phyloP scores from a whole-genome alignment of 2,888 invertebrate species.

The Stenotaenia linearis region DNA sequence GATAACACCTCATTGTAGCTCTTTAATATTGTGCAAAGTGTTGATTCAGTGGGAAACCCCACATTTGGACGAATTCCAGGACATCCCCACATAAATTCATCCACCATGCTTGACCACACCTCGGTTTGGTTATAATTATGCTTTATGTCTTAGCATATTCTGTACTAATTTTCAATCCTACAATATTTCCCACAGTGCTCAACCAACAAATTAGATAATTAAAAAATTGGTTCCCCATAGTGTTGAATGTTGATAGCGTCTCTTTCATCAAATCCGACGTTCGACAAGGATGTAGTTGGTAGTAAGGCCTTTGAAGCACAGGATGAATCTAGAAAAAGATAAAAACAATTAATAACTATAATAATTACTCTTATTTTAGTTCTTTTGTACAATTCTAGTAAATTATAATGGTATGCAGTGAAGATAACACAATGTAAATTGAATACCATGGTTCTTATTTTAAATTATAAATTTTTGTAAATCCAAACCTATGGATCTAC shows the following conservation, averaged over 20 bases:
- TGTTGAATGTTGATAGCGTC: not conserved
- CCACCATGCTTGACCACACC: too few species aligned
- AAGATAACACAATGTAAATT: too few species aligned
- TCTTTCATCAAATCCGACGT: not conserved
- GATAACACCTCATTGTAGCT: too few species aligned
- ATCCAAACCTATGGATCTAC: too few species aligned
- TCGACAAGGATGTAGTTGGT: not conserved
- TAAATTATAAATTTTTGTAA: too few species aligned
- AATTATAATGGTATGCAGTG: not conserved
- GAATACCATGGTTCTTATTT: too few species aligned
- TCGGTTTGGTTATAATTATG: not conserved
- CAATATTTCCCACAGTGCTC: not conserved
- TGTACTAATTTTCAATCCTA: not conserved
- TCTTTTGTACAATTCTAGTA: not conserved
- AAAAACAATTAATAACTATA: too few species aligned
- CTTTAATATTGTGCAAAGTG: too few species aligned
- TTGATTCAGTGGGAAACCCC: too few species aligned
- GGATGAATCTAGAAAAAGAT: not conserved
- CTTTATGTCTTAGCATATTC: not conserved
- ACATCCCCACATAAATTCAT: too few species aligned
- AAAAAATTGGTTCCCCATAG: not conserved
- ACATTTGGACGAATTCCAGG: too few species aligned
- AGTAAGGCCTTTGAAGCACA: not conserved
- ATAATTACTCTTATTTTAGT: not conserved
- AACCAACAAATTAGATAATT: not conserved